phyloP scores from a whole-genome alignment of 2,888 invertebrate genomes.

The Neoaliturus tenellus region DNA sequence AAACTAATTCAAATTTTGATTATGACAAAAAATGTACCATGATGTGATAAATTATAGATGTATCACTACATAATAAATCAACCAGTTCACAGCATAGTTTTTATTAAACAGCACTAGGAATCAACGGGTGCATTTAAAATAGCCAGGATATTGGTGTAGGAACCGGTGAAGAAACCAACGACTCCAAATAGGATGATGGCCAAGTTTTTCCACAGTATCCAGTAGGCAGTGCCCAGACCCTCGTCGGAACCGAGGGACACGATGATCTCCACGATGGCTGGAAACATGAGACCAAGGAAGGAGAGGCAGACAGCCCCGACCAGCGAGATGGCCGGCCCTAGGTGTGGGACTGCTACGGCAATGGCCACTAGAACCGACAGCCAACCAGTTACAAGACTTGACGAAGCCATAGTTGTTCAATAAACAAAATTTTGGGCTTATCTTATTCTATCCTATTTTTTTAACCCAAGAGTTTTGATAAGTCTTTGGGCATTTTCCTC shows the following conservation, averaged over 20 bases:
- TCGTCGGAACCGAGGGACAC: constrained; percentile 87
- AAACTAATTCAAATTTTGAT: no score
- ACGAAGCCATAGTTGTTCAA: no score
- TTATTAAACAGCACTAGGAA: background rate
- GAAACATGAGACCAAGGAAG: constrained; percentile 93
- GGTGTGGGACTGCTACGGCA: constrained; percentile 90
- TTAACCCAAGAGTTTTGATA: no score
- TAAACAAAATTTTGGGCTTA: no score
- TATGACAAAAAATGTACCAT: background rate
- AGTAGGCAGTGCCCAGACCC: constrained; percentile 82
- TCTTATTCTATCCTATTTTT: no score
- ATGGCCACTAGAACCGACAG: constrained; percentile 77
- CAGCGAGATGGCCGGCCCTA: constrained; percentile 95
- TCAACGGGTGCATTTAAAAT: no score
- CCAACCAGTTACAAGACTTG: no score
- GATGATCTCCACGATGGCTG: constrained; percentile 91
- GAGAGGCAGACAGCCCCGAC: constrained; percentile 96
- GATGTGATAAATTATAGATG: background rate
- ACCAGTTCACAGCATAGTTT: background rate
- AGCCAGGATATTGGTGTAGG: constrained; percentile 86
- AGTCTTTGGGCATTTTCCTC: no score
- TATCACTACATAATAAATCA: background rate
- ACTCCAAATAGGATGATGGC: constrained; percentile 84
- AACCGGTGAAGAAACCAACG: constrained; percentile 86
- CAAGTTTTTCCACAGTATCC: constrained; percentile 86